phyloP scores from a whole-genome alignment of 2,888 invertebrate genomes.

The Chymomyza fuscimana region DNA sequence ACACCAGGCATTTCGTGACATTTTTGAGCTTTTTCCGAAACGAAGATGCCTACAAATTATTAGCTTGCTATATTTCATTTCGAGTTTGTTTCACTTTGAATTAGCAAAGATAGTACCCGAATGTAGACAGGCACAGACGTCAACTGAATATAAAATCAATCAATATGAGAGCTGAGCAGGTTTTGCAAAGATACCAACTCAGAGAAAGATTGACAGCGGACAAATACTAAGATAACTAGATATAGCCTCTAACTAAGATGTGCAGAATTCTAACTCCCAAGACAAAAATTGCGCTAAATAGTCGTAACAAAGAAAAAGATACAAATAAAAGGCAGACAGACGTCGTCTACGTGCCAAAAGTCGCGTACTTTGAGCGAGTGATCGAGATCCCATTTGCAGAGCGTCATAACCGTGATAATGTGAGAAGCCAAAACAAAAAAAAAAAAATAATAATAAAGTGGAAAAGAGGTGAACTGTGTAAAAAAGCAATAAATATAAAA shows the following conservation, averaged over 20 bases:
- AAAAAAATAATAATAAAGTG: not conserved
- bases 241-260: not conserved
- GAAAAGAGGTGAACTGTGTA: constrained; percentile 39
- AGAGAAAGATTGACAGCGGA: not conserved
- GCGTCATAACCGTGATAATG: constrained; percentile 39
- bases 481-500: constrained; percentile 40
- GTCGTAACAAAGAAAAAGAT: not conserved
- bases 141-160: not conserved
- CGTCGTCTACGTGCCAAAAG: constrained; percentile 61
- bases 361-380: constrained; percentile 44
- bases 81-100: no score
- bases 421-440: not conserved
- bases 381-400: constrained; percentile 28
- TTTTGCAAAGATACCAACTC: not conserved
- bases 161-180: not conserved
- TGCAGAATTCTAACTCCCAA: not conserved
- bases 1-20: no score
- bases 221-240: not conserved
- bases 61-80: no score
- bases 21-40: no score
- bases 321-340: constrained; percentile 27
- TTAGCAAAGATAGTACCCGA: no score
- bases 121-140: no score
- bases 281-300: not conserved
- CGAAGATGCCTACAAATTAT: no score